Evolutionary conservation across 1,140 invertebrate species (phyloP), one percentile per base, ranked within the genome.

Genomic region (Asobara japonica): DNA sequence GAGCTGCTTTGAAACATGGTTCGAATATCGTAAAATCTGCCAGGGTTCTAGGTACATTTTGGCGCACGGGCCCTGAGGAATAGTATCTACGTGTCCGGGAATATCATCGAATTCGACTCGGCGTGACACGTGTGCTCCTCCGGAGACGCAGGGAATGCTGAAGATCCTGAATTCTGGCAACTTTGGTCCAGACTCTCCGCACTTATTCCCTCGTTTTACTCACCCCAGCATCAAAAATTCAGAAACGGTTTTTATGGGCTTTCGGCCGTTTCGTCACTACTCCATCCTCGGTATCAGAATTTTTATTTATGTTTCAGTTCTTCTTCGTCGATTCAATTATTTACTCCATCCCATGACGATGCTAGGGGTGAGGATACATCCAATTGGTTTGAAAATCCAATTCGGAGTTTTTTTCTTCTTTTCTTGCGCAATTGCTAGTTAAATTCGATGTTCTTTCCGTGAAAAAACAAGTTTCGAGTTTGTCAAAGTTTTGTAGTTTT

Each of bases 261-360:
- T 66, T 41, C 38, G 65, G 65, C 41, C 65, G 48, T 66, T 66
- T 66, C 65, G 38, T 66, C 65, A 66, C 65, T 66, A 48, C 65
- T 5, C 16, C 51, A 60, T 8, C 11, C 31, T 18, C 29, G 29
- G 7, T 8, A 33, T 64, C n/a, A n/a, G n/a, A n/a, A n/a, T n/a
- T n/a, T n/a, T n/a, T n/a, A n/a, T n/a, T n/a, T 64, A 11, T 64
- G 18, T 64, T 33, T 33, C 13, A 20, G 3, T 8, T 41, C 41
- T 66, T 10, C 41, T 48, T 30, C 30, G n/a, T 62, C n/a, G 13
- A 3, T 48, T 66, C 48, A 66, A 45, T 66, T 66, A 66, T 66
- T 48, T 27, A 45, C 11, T 48, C 18, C 65, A 48, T 22, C 65
- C 11, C 16, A 2, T 31, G 25, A 62, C 4, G n/a, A 62, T 62